Conservation (phyloP, 2,113 vertebrate species). For the Micronisus gabar region DNA sequence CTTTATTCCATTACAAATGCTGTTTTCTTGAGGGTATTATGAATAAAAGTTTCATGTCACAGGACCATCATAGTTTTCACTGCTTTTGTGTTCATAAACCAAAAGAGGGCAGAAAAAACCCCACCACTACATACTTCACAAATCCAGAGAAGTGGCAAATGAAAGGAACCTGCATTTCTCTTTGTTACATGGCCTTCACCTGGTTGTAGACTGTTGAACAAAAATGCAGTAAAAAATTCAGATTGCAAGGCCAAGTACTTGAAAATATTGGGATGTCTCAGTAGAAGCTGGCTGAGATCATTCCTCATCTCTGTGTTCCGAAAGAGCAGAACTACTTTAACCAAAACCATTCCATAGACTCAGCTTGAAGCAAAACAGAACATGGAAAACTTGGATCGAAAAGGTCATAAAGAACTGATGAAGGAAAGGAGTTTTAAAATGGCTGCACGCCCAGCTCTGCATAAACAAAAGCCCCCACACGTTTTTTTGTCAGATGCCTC, state of each 20-base stretch:
- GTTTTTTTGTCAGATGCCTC: not conserved
- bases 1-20: not conserved
- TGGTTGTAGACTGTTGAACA: not conserved
- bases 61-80: not conserved
- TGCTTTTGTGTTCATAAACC: not conserved
- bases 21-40: not conserved
- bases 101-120: not conserved
- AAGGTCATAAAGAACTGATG: not conserved
- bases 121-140: not conserved
- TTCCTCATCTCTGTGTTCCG: not conserved
- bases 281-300: not conserved
- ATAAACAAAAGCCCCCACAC: not conserved
- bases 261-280: not conserved
- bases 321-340: not conserved
- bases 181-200: not conserved
- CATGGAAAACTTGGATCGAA: not conserved
- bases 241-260: not conserved
- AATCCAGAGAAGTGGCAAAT: not conserved
- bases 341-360: not conserved
- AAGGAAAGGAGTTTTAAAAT: not conserved
- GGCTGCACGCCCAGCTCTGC: not conserved
- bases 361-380: not conserved
- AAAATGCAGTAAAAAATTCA: not conserved
- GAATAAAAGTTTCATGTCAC: not conserved
- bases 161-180: not conserved